Evolutionary conservation across 1,140 invertebrate genomes (phyloP), one percentile per base, ranked within the genome.

Genomic region (Goniozus legneri): DNA sequence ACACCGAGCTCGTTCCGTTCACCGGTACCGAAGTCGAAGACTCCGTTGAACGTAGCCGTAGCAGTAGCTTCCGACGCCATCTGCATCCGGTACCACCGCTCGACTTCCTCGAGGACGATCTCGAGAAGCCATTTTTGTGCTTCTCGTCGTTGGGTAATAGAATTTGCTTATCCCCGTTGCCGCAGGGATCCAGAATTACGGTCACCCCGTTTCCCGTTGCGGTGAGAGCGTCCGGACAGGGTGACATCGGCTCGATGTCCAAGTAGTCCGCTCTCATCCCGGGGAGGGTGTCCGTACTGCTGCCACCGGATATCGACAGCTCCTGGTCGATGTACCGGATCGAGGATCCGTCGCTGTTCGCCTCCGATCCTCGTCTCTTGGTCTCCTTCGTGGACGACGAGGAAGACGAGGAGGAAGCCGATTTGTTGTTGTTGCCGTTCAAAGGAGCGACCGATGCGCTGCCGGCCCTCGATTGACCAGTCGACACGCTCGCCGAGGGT

Each of bases 271-370:
- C 45, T 8, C 64, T 56, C 13, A 73, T 65, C 3, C 68, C 71
- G 0, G 74, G 71, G 0, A 76, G 42, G 1, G 72, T 75, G 19
- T 73, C 69, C 19, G 68, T 75, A 38, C 73, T 73, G 16, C 69
- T 73, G 0, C 58, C 58, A 2, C 53, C 66, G 0, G 69, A 72
- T 2, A 64, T 54, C 3, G 70, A 69, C 0, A 64, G 54, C 30
- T 63, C 58, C 36, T 75, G 71, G 27, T 75, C 72, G 38, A 75
- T 75, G 55, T 64, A 75, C 3, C 61, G 64, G 27, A 75, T 73
- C 2, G 72, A 73, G 10, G 71, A 75, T 15, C 64, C 65, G 8
- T 73, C 68, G 56, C 69, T 74, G 2, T 56, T 57, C 7, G 60
- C 66, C 53, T 75, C 72, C 34, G 71, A 73, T n/a, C 54, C 60